Conservation (phyloP, 2,888 invertebrate genomes). For the Volucella bombylans region DNA sequence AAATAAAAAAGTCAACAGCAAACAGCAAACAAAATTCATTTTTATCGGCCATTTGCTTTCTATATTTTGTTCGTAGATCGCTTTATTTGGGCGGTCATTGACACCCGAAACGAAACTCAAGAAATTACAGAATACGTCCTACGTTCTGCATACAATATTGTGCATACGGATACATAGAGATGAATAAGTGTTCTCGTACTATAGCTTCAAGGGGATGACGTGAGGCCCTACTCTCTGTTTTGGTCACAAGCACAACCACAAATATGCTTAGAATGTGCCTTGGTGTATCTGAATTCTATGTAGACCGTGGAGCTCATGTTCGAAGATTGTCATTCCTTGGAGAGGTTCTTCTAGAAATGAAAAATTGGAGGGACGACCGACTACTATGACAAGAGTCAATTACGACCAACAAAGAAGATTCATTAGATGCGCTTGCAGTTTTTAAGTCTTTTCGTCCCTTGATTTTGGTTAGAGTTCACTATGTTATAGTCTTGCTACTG, state of each 20-base stretch:
- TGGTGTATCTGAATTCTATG: conserved; percentile 3
- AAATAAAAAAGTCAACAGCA: conserved; percentile 6
- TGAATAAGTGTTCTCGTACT: conserved; percentile 1
- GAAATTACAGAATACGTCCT: conserved; percentile 61
- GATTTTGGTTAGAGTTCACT: conserved; percentile 15
- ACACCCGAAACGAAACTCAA: conserved; percentile 23
- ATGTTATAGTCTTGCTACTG: conserved; percentile 42
- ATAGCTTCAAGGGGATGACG: conserved; percentile 25
- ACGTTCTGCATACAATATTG: conserved; percentile 39
- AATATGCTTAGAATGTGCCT: conserved; percentile 31
- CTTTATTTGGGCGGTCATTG: conserved; percentile 61
- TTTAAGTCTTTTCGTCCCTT: not conserved
- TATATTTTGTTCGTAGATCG: conserved; percentile 64
- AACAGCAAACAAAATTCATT: conserved; percentile 36
- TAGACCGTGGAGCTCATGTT: not conserved
- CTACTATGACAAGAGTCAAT: conserved; percentile 8
- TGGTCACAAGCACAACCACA: conserved; percentile 29
- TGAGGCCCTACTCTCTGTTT: not conserved
- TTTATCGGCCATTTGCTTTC: conserved; percentile 60
- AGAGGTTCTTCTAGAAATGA: conserved; percentile 38
- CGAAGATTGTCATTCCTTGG: conserved; percentile 15
- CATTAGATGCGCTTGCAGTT: conserved; percentile 63
- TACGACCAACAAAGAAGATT: conserved; percentile 53
- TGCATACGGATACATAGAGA: conserved; percentile 10
- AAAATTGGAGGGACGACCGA: conserved; percentile 8